These are phyloP conservation scores for Lepas anatifera DNA, from an alignment of 2,888 invertebrate species.

Conservation along the genomic window DNA sequence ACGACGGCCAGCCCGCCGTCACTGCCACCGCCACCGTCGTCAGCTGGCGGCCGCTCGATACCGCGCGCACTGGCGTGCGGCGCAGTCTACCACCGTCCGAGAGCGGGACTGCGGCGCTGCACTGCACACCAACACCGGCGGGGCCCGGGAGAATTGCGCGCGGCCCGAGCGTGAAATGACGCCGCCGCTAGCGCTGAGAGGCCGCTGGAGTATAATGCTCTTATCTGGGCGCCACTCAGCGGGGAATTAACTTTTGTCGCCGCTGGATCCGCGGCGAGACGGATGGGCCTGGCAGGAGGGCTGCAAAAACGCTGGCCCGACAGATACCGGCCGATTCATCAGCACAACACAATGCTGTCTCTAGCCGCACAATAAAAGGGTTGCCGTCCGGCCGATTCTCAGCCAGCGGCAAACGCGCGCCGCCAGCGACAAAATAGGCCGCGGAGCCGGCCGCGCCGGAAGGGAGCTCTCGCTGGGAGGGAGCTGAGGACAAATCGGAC, in stretches of 20 bases:
- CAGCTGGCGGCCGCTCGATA: constrained; percentile 4
- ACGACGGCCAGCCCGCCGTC: not conserved
- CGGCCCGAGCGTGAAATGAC: constrained; percentile 3
- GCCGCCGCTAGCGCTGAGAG: not conserved
- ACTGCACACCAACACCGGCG: not conserved
- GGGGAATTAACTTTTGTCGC: constrained; percentile 6
- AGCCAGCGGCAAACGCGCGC: not conserved
- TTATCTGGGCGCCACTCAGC: constrained; percentile 10
- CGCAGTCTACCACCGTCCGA: not conserved
- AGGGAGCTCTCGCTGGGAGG: not conserved
- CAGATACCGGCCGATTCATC: constrained; percentile 5
- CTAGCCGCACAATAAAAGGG: not conserved
- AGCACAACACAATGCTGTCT: not conserved
- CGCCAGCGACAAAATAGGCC: not conserved
- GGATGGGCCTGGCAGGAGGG: not conserved
- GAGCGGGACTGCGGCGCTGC: not conserved
- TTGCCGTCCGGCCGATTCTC: not conserved
- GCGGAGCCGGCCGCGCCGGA: not conserved
- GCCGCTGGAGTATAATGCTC: not conserved
- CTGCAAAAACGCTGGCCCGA: not conserved
- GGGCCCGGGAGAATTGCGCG: not conserved
- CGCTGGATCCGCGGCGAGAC: not conserved
- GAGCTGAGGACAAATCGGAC: not conserved
- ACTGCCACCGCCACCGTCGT: not conserved
- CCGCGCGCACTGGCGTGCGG: not conserved